These are phyloP conservation scores for Spilosoma lubricipeda DNA, from an alignment of 2,888 invertebrate species.

Conservation along the genomic window DNA sequence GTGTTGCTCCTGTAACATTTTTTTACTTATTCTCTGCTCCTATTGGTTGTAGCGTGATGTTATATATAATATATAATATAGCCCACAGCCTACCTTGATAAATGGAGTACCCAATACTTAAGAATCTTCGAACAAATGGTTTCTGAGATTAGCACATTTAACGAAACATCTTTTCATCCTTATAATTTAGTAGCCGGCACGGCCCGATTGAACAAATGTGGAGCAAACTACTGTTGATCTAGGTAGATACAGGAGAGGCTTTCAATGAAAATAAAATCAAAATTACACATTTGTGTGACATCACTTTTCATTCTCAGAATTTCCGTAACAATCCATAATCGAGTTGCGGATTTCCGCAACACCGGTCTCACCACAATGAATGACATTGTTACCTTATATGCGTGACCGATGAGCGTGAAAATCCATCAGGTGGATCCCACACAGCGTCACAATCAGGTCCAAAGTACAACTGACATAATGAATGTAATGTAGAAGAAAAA, in stretches of 20 bases:
- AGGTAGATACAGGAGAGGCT: not conserved
- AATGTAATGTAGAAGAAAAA: not conserved
- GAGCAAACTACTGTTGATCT: not conserved
- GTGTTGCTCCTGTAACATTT: too few relatives aligned
- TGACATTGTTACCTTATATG: conserved; percentile 21
- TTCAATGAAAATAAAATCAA: not conserved
- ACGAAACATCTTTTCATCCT: too few relatives aligned
- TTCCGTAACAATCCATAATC: conserved; percentile 17
- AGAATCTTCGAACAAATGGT: too few relatives aligned
- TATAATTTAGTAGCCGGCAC: too few relatives aligned
- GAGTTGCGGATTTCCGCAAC: conserved; percentile 38
- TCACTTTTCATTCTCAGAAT: conserved; percentile 12
- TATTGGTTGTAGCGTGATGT: too few relatives aligned
- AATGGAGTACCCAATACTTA: too few relatives aligned
- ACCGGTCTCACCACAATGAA: conserved; percentile 23
- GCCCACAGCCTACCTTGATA: too few relatives aligned
- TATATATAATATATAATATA: too few relatives aligned
- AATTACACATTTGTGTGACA: conserved; percentile 6
- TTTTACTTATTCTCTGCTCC: too few relatives aligned
- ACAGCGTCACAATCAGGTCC: conserved; percentile 32
- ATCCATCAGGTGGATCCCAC: conserved; percentile 33
- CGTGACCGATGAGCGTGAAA: conserved; percentile 41
- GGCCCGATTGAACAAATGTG: not conserved
- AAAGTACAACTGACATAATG: conserved; percentile 24
- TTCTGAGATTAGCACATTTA: too few relatives aligned